Conservation (phyloP, 2,888 invertebrate species). For the Ectemnius continuus region DNA sequence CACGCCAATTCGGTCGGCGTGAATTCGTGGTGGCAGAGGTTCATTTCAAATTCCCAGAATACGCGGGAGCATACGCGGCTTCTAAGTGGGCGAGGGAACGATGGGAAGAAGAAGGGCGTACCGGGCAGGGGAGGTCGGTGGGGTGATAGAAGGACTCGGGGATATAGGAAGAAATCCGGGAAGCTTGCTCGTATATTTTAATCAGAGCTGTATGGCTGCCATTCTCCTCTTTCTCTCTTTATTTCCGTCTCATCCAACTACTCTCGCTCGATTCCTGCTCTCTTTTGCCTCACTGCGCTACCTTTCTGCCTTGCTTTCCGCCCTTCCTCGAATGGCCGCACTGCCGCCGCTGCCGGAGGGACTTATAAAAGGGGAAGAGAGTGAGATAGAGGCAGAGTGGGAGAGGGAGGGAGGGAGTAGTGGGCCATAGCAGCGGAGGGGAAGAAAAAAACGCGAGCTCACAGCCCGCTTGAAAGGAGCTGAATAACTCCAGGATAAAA, state of each 20-base stretch:
- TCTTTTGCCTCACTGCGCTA: background rate
- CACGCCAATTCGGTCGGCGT: conserved; percentile 58
- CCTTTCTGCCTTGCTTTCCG: conserved; percentile 32
- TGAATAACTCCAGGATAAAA: conserved; percentile 77
- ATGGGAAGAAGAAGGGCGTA: conserved; percentile 36
- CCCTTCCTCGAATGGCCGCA: conserved; percentile 36
- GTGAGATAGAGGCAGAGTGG: conserved; percentile 28
- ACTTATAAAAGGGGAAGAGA: conserved; percentile 52
- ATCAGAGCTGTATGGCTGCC: conserved; percentile 70
- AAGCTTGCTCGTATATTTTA: conserved; percentile 75
- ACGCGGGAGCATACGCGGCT: conserved; percentile 61
- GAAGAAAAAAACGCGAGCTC: conserved; percentile 60
- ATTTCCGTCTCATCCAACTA: conserved; percentile 45
- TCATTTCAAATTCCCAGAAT: conserved; percentile 76
- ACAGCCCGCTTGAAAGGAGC: conserved; percentile 74
- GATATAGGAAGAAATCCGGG: conserved; percentile 72
- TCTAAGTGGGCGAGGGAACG: conserved; percentile 33
- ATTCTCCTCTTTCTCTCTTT: conserved; percentile 50
- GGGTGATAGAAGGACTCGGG: conserved; percentile 55
- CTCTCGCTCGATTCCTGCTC: background rate
- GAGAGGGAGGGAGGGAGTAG: background rate
- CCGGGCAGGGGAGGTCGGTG: conserved; percentile 3
- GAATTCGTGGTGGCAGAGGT: conserved; percentile 61
- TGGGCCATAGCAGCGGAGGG: conserved; percentile 58
- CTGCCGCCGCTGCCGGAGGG: conserved; percentile 38